Conservation (phyloP, 2,888 invertebrate species). For the Cephus pygmeus region DNA sequence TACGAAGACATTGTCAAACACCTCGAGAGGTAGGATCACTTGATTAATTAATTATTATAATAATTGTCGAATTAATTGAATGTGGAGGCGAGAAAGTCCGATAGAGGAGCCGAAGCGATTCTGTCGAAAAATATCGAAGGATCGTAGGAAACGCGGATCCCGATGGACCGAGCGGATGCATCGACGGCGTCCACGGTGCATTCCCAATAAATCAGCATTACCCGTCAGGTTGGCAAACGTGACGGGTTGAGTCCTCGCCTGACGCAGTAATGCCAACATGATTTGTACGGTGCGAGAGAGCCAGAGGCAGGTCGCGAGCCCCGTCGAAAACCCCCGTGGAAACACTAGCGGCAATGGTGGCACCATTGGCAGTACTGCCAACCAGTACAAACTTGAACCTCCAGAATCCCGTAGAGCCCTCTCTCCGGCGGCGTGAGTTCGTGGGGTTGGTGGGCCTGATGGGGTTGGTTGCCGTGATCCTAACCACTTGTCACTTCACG, state of each 20-base stretch:
- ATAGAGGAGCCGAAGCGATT: too few relatives aligned
- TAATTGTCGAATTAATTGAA: not conserved
- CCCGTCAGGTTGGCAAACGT: conserved; percentile 56
- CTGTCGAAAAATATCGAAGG: not conserved
- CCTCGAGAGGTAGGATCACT: conserved; percentile 84
- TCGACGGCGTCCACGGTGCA: conserved; percentile 37
- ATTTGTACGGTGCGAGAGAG: conserved; percentile 57
- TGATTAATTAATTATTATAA: too few relatives aligned
- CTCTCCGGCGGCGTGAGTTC: too few relatives aligned
- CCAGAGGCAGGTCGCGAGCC: conserved; percentile 21
- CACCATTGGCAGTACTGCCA: too few relatives aligned
- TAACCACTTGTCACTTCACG: conserved; percentile 65
- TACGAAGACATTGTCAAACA: conserved; percentile 96
- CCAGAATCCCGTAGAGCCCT: too few relatives aligned
- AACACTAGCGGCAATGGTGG: not conserved
- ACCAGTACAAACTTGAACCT: too few relatives aligned
- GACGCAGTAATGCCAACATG: conserved; percentile 65
- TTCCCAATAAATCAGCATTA: conserved; percentile 64
- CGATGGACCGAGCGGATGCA: conserved; percentile 13
- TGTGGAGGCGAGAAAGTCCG: not conserved
- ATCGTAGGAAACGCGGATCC: not conserved
- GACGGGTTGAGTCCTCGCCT: conserved; percentile 61
- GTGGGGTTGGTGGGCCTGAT: too few relatives aligned
- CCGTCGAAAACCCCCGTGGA: conserved; percentile 11
- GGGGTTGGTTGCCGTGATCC: conserved; percentile 51